Evolutionary conservation across 2,113 vertebrate genomes (phyloP), one percentile per base, ranked within the genome.

Genomic region (Noctilio leporinus): DNA sequence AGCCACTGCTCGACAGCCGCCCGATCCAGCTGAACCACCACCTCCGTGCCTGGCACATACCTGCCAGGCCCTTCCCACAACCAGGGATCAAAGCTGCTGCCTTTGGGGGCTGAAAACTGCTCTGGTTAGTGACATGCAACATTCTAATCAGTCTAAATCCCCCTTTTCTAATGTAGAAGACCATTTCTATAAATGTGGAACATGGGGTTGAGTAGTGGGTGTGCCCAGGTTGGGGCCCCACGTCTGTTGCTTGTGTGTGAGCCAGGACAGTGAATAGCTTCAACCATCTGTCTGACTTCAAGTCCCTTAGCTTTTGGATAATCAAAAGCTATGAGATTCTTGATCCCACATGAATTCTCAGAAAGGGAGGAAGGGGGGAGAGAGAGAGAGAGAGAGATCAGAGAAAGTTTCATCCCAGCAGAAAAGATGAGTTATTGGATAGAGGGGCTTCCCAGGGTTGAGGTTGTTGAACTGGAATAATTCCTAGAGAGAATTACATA

Each of bases 1-100:
- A 19, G 1, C 15, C 7, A 15, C 16, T 3, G 10, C 3, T 5
- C 1, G 22, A 57, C 51, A 3, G 7, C 22, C 0, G 5, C 5
- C 15, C 5, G n/a, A n/a, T n/a, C 3, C 49, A 17, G 28, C 8
- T 47, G n/a, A 12, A 35, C 47, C 15, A 35, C 6, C 30, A 5
- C 30, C 28, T 11, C 14, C 16, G 73, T 7, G 86, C 4, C 19
- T 15, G 12, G 38, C 38, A 30, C 30, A 35, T n/a, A 16, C 33
- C 30, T 2, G 15, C 26, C 69, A 57, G 43, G 26, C 83, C 43
- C 51, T 35, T 80, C 55, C 43, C 1, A 9, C 69, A 10, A 26
- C 20, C 51, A 1, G 3, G 22, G 4, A 3, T 38, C 73, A 40
- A 84, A 30, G 22, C n/a, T 0, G 1, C 35, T 3, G 55, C n/a